Percentiles rank a stretch among this genome's conserved stretches.
phyloP scores from a whole-genome alignment of 35 echinoderm and acorn worm genomes.

The Lytechinus pictus region DNA sequence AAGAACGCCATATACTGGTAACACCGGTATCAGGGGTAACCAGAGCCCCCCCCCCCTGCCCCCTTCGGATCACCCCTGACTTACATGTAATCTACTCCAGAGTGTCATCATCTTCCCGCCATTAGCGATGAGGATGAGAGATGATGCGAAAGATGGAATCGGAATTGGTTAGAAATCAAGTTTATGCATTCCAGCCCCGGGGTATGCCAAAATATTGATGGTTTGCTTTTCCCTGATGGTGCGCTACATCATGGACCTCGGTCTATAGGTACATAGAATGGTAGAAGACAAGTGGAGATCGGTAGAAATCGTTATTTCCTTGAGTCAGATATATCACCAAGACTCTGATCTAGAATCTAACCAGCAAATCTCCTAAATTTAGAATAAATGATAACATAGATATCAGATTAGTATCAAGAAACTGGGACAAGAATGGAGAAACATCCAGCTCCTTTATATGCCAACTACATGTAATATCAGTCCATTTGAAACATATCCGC shows the following conservation, averaged over 20 bases:
- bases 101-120: slow-evolving; percentile 13
- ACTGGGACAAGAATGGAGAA: not conserved
- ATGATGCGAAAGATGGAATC: slow-evolving; percentile 40
- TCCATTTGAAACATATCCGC: too few species aligned
- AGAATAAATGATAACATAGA: not conserved
- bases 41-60: not conserved
- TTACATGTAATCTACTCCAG: not conserved
- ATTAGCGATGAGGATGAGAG: slow-evolving; percentile 30
- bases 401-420: not conserved
- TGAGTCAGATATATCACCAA: not conserved
- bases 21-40: not conserved
- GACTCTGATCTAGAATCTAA: not conserved
- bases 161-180: slow-evolving; percentile 38
- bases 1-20: not conserved
- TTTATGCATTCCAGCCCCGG: slow-evolving; percentile 48
- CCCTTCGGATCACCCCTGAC: not conserved
- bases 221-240: not conserved
- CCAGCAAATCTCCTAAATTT: not conserved
- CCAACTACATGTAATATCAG: too few species aligned
- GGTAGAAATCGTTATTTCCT: slow-evolving; percentile 12
- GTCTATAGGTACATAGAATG: not conserved
- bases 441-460: not conserved
- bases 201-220: slow-evolving; percentile 52
- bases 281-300: not conserved
- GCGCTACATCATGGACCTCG: not conserved